Evolutionary conservation across 2,113 vertebrate species (phyloP).

Genomic region (Microcebus lehilahytsara): DNA sequence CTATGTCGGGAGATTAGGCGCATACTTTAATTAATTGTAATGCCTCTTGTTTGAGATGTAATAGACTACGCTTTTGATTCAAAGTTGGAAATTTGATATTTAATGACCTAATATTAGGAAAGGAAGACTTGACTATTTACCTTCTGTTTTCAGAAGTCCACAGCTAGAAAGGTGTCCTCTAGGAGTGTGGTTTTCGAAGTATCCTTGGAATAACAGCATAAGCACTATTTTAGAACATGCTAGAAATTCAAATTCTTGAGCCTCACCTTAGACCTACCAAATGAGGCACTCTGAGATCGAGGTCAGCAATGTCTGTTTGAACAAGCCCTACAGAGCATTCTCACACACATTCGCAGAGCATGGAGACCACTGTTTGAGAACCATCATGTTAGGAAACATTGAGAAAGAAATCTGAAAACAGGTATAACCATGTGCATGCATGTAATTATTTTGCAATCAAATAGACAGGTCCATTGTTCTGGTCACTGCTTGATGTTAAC

Average conservation of each 20-base stretch:
- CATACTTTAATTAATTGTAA: too few species aligned
- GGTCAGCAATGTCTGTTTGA: not conserved
- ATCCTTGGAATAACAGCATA: not conserved
- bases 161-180: not conserved
- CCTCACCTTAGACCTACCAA: rapidly evolving
- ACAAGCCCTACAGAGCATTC: not conserved
- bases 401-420: not conserved
- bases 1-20: too few species aligned
- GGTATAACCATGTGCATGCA: not conserved
- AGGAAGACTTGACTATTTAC: not conserved
- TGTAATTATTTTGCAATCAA: not conserved
- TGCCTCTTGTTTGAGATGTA: too few species aligned
- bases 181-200: not conserved
- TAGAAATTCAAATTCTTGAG: not conserved
- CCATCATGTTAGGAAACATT: not conserved
- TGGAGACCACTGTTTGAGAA: rapidly evolving
- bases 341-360: rapidly evolving
- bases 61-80: too few species aligned
- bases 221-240: rapidly evolving
- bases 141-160: not conserved
- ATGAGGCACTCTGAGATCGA: not conserved
- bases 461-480: not conserved
- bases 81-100: too few species aligned
- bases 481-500: not conserved
- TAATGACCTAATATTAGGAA: not conserved